Percentiles rank a stretch among this genome's conserved stretches.
Conservation (phyloP, 2,113 vertebrate genomes). For the Castor canadensis region DNA sequence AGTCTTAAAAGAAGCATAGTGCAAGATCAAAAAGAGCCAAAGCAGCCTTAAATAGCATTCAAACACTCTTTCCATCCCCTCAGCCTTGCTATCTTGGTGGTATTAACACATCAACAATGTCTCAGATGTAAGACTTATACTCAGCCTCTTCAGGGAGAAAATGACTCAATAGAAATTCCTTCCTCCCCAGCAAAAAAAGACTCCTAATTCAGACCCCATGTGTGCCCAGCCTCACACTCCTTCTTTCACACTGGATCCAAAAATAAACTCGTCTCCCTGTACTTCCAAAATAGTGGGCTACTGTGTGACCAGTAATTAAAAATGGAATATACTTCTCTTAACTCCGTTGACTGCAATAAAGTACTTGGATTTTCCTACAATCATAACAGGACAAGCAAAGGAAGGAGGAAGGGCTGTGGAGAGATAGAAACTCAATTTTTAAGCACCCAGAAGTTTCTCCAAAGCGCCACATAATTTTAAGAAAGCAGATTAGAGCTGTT, state of each 20-base stretch:
- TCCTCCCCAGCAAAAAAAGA: not conserved
- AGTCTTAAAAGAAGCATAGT: not conserved
- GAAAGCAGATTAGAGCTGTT: conserved; percentile 66
- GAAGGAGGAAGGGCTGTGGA: not conserved
- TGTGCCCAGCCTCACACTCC: not conserved
- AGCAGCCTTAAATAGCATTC: not conserved
- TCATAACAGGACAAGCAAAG: not conserved
- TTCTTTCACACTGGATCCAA: conserved; percentile 37
- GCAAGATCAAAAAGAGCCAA: not conserved
- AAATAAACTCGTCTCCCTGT: conserved; percentile 65
- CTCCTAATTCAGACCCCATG: not conserved
- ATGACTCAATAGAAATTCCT: conserved; percentile 36
- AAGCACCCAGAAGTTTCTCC: not conserved
- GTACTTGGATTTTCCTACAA: not conserved
- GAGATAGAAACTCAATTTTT: not conserved
- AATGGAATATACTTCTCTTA: not conserved
- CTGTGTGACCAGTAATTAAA: conserved; percentile 52
- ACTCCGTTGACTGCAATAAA: not conserved
- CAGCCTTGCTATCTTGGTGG: not conserved
- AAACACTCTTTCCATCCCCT: not conserved
- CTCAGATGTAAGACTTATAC: conserved; percentile 7
- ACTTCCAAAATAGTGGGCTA: conserved; percentile 27
- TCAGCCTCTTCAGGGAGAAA: not conserved
- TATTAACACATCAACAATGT: not conserved
- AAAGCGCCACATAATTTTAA: conserved; percentile 54